Conservation (phyloP, 2,113 vertebrate species). For the Scomber scombrus region DNA sequence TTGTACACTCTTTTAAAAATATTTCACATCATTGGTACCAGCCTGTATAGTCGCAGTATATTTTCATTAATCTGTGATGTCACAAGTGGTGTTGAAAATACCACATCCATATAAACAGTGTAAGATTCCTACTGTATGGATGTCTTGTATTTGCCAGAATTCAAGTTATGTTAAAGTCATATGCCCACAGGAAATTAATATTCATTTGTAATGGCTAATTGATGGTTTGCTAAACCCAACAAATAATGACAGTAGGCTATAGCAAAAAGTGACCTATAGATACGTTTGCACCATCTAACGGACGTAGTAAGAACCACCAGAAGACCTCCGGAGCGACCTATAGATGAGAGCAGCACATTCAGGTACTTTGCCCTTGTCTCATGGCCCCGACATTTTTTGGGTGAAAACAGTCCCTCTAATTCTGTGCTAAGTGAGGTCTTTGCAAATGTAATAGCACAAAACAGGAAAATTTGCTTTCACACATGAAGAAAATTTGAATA, state of each 20-base stretch:
- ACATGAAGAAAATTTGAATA: background rate
- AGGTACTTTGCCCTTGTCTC: no score
- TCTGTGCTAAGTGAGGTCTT: no score
- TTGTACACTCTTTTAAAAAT: conserved; percentile 17
- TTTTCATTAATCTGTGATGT: conserved; percentile 36
- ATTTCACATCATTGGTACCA: conserved; percentile 17
- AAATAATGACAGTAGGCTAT: no score
- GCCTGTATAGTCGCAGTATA: conserved; percentile 21
- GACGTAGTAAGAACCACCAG: no score
- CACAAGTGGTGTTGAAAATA: conserved; percentile 37
- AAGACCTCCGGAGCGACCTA: no score
- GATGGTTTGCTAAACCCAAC: conserved; percentile 10
- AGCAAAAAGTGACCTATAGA: no score
- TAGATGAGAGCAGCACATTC: no score
- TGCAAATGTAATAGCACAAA: no score
- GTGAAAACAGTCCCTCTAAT: no score
- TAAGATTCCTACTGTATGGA: conserved; percentile 26
- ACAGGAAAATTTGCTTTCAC: background rate
- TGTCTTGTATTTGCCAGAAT: conserved; percentile 38
- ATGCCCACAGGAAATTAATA: conserved; percentile 4
- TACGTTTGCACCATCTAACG: no score
- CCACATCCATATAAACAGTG: conserved; percentile 28
- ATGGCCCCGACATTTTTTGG: no score
- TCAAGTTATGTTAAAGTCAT: conserved; percentile 10
- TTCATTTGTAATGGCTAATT: background rate